Conservation (phyloP, 2,888 invertebrate species). For the Fragum fragum region DNA sequence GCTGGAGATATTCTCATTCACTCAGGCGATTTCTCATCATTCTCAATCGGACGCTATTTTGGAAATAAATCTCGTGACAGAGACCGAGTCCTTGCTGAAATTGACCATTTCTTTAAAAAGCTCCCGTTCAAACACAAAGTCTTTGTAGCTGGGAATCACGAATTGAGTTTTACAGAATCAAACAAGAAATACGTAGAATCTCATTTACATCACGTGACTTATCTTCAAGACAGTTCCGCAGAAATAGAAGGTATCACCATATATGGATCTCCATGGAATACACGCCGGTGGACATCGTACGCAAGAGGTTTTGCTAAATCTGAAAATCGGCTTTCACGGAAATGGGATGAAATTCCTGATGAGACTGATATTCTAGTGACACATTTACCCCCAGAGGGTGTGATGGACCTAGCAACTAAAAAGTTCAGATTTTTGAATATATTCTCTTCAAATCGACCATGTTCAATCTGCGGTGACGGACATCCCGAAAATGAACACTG, state of each 20-base stretch:
- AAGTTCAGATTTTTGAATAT: conserved; percentile 51
- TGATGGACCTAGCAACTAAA: conserved; percentile 73
- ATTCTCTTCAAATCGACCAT: conserved; percentile 44
- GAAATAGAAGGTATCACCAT: conserved; percentile 80
- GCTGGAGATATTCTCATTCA: conserved; percentile 83
- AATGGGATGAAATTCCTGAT: conserved; percentile 78
- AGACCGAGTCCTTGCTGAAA: conserved; percentile 47
- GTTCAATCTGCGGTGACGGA: conserved; percentile 54
- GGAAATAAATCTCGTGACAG: conserved; percentile 48
- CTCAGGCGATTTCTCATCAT: conserved; percentile 82
- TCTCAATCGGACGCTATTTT: conserved; percentile 44
- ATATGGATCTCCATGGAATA: conserved; percentile 82
- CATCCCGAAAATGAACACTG: conserved; percentile 72
- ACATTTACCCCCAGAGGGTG: conserved; percentile 80
- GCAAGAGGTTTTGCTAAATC: conserved; percentile 77
- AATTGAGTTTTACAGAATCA: conserved; percentile 71
- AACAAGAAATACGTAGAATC: conserved; percentile 69
- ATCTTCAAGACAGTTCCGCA: conserved; percentile 79
- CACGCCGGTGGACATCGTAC: conserved; percentile 72
- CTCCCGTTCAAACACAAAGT: conserved; percentile 81
- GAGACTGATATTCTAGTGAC: conserved; percentile 82
- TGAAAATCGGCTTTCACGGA: conserved; percentile 59
- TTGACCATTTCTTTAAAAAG: conserved; percentile 77
- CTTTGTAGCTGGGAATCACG: conserved; percentile 84
- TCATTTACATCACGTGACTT: conserved; percentile 74